Percentiles rank a stretch among this genome's conserved stretches.
These are phyloP conservation scores for Tyria jacobaeae DNA, from an alignment of 2,888 invertebrate species.

Conservation along the genomic window DNA sequence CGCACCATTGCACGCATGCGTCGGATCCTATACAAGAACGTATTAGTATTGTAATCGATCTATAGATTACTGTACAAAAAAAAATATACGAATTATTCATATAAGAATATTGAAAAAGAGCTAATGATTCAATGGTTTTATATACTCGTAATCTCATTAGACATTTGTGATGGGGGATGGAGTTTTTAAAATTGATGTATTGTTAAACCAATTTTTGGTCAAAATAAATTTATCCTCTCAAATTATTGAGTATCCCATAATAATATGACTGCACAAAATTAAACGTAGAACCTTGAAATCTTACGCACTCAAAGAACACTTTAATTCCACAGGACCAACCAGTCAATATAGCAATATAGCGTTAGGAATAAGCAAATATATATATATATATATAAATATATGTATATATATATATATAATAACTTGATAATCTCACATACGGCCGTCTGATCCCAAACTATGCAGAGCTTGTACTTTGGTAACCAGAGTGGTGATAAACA, in stretches of 20 bases:
- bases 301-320: not conserved
- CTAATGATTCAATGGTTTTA: slow-evolving; percentile 3
- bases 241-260: not conserved
- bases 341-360: not conserved
- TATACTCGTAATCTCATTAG: not conserved
- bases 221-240: not conserved
- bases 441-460: too few relatives aligned
- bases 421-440: too few relatives aligned
- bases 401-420: too few relatives aligned
- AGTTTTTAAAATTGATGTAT: not conserved
- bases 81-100: slow-evolving; percentile 26
- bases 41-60: slow-evolving; percentile 60
- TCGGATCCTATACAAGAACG: slow-evolving; percentile 51
- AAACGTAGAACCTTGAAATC: not conserved
- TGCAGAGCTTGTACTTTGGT: too few relatives aligned
- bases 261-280: not conserved
- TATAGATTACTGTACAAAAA: slow-evolving; percentile 51
- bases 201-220: not conserved
- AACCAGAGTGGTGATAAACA: too few relatives aligned
- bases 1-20: slow-evolving; percentile 60
- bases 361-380: not conserved
- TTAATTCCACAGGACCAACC: not conserved
- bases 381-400: too few relatives aligned
- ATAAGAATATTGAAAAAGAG: slow-evolving; percentile 34
- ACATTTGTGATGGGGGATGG: not conserved